Percentiles rank a stretch among this genome's conserved stretches.
Conservation (phyloP, 2,797 vertebrate genomes). For the Anguilla pacifica region DNA sequence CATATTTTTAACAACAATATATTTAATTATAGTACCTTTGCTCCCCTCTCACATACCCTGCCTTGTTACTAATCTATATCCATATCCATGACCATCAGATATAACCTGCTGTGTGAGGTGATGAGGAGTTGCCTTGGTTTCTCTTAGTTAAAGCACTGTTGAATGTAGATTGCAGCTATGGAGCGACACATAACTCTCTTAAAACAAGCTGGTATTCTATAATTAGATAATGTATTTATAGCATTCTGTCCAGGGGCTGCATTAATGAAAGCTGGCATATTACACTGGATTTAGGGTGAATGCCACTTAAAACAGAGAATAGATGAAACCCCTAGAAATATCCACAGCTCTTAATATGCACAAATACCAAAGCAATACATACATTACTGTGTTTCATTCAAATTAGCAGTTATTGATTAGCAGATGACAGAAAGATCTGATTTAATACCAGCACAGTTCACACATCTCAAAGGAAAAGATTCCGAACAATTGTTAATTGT, state of each 20-base stretch:
- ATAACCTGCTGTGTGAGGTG: background rate
- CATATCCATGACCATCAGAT: background rate
- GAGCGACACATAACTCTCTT: background rate
- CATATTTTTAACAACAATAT: no score
- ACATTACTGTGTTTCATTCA: no score
- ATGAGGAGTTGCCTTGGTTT: background rate
- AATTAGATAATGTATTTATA: conserved; percentile 4
- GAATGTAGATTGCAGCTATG: background rate
- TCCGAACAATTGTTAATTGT: background rate
- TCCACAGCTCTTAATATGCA: background rate
- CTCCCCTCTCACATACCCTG: no score
- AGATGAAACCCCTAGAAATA: background rate
- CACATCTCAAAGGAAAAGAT: background rate
- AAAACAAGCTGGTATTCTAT: background rate
- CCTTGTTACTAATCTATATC: no score
- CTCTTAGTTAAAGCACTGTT: background rate
- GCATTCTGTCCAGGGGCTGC: background rate
- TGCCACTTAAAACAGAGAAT: background rate
- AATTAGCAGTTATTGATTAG: background rate
- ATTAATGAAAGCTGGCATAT: background rate
- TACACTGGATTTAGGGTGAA: conserved; percentile 1
- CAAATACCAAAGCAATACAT: background rate
- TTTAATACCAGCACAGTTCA: background rate
- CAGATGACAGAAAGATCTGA: background rate
- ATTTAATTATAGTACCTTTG: no score